Base-by-base conservation (phyloP, 2,888 invertebrate species). In the Acrobasis repandana region DNA sequence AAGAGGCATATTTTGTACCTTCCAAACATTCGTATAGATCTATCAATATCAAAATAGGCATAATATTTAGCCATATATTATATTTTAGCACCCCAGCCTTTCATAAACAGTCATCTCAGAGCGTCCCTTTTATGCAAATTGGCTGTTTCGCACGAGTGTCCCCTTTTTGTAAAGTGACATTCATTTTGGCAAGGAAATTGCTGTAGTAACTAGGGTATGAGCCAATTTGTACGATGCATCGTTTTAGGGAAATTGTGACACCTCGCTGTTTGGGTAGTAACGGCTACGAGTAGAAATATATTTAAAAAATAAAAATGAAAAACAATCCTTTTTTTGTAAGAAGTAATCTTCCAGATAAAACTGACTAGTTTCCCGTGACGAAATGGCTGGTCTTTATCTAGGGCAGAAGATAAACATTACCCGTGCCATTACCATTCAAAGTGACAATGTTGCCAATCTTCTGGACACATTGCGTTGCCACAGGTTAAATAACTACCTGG, bases 141-240 rank as follows among this genome's bases (percentile, higher is more conserved):
- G 54, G 54, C 38, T 54, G 54, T 54, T 52, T 54, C 54, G 54
- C 54, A 38, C 54, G 54, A 54, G 54, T 18, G 54, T 54, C 38
- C 84, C 85, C 88, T 85, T 88, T 86, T 83, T 83, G 80, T 75
- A 77, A 84, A 85, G 80, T 87, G 88, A 85, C 84, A 87, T 82
- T 84, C 84, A 82, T 86, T 85, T 88, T 83, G 81, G 84, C 9
- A 33, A 85, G 89, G 89, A 90, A 89, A 90, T 89, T 89, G 83
- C 83, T 71, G 77, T 75, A 72, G 72, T 81, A 82, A 83, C 82
- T 80, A 81, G 73, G 76, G 61, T 72, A 79, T 76, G 77, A 70
- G 73, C 79, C 79, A 83, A 85, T 86, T 83, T 86, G 81, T 82
- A 76, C 79, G 77, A 77, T 71, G 70, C 66, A 73, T 65, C 63